Base-by-base conservation (phyloP, 2,797 vertebrate genomes). In the Sarcoramphus papa region DNA sequence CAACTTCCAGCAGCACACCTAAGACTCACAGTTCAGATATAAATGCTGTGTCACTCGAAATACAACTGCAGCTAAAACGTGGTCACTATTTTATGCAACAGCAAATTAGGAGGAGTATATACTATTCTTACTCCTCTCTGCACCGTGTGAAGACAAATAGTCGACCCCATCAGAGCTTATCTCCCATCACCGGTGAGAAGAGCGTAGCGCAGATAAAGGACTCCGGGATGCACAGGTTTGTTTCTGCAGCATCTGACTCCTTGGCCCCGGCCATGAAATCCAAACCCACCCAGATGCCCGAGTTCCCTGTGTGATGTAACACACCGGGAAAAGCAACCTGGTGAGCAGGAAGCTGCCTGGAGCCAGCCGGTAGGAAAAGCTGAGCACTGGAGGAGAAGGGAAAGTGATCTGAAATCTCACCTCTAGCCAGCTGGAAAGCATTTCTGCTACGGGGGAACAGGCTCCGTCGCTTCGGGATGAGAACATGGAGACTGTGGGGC, bases 401-500 rank as follows among this genome's bases (percentile, higher is more conserved):
- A 60, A 62, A 56, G 68, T 37, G 27, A 72, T 64, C 20, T 3
- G 8, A 85, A 82, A 40, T 78, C 70, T 91, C 81, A 72, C 53
- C 70, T 89, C 45, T 5, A 48, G 70, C 30, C 70, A 81, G 70
- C 81, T 78, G 67, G 77, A 78, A 33, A 82, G 37, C 41, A 31
- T 84, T 89, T 72, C 47, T 80, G 76, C 76, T 53, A 1, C 1
- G 0, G 41, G 40, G 51, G 85, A 78, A 25, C 7, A 7, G 57
- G 48, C 53, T 81, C 20, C 2, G 3, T 24, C 48, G 3, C 50
- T 78, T 56, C 0, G 1, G 57, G 65, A 28, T 23, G 56, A 43
- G 65, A 78, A 47, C 1, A 0, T 0, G 0, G 63, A 45, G 67
- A 5, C 47, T 24, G 31, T 0, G 0, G 72, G 79, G 63, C 33